Percentiles rank a stretch among this genome's conserved stretches.
Conservation (phyloP, 2,797 vertebrate species). For the Microctenopoma stevenorrisi region DNA sequence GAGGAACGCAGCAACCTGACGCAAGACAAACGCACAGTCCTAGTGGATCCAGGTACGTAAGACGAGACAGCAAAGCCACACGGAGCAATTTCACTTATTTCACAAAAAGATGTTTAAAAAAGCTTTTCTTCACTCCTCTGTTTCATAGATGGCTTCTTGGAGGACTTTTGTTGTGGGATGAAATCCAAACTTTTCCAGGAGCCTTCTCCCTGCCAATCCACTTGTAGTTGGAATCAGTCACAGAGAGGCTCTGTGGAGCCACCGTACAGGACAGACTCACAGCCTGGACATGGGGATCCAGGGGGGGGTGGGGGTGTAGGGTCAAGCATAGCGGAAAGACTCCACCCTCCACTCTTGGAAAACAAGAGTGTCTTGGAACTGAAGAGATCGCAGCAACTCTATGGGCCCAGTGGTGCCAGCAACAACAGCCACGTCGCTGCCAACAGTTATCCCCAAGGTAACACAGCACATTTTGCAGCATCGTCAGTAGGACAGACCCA, state of each 20-base stretch:
- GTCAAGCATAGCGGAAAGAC: slow-evolving; percentile 50
- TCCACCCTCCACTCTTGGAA: slow-evolving; percentile 85
- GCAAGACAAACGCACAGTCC: slow-evolving; percentile 93
- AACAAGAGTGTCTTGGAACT: slow-evolving; percentile 90
- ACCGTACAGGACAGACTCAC: slow-evolving; percentile 81
- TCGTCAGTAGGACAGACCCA: slow-evolving; percentile 55
- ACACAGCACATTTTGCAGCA: slow-evolving; percentile 61
- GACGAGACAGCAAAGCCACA: background rate
- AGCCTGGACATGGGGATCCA: slow-evolving; percentile 77
- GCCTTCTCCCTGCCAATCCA: slow-evolving; percentile 49
- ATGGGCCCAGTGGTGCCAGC: slow-evolving; percentile 48
- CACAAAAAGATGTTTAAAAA: background rate
- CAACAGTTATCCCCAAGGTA: slow-evolving; percentile 60
- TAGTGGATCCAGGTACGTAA: slow-evolving; percentile 93
- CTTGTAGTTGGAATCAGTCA: slow-evolving; percentile 44
- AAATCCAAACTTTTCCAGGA: slow-evolving; percentile 80
- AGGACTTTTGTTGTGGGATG: slow-evolving; percentile 94
- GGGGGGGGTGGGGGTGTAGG: slow-evolving; percentile 75
- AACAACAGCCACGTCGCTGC: slow-evolving; percentile 55
- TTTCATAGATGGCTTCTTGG: slow-evolving; percentile 90
- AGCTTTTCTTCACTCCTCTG: background rate
- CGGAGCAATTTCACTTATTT: background rate
- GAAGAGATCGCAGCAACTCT: slow-evolving; percentile 87
- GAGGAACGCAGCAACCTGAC: slow-evolving; percentile 94
- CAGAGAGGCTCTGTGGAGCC: slow-evolving; percentile 66